phyloP scores from a whole-genome alignment of 2,888 invertebrate genomes.

The Mechanitis mazaeus region DNA sequence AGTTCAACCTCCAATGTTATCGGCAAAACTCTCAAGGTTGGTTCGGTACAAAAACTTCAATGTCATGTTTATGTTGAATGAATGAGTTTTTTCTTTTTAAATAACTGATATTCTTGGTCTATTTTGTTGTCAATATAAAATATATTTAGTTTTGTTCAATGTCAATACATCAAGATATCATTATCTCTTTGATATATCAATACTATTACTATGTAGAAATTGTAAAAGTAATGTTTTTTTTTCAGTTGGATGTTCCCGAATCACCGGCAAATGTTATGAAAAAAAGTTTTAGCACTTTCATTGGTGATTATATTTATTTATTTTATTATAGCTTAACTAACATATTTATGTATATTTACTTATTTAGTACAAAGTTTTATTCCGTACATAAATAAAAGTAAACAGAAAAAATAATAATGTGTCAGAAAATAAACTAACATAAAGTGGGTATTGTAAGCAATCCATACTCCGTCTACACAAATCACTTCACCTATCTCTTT shows the following conservation, averaged over 20 bases:
- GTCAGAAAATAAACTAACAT: too few relatives aligned
- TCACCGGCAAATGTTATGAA: constrained; percentile 84
- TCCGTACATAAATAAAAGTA: too few relatives aligned
- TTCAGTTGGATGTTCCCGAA: constrained; percentile 82
- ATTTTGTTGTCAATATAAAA: background rate
- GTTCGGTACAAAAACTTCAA: background rate
- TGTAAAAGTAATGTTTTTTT: constrained; percentile 21
- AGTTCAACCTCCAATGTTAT: constrained; percentile 80
- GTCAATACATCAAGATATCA: background rate
- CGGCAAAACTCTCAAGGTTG: constrained; percentile 82
- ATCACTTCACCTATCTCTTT: too few relatives aligned
- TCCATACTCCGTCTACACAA: too few relatives aligned
- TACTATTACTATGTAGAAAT: too few relatives aligned
- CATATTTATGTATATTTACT: background rate
- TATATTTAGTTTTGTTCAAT: background rate
- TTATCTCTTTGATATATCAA: background rate
- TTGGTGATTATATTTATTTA: constrained; percentile 59
- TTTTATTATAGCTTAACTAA: background rate
- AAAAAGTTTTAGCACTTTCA: constrained; percentile 82
- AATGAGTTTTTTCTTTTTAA: too few relatives aligned
- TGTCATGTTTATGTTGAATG: too few relatives aligned
- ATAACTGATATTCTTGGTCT: background rate
- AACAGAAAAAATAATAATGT: too few relatives aligned
- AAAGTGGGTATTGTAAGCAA: too few relatives aligned
- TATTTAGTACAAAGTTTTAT: too few relatives aligned